Evolutionary conservation across 1,140 invertebrate species (phyloP).

Genomic region (Cylas formicarius): DNA sequence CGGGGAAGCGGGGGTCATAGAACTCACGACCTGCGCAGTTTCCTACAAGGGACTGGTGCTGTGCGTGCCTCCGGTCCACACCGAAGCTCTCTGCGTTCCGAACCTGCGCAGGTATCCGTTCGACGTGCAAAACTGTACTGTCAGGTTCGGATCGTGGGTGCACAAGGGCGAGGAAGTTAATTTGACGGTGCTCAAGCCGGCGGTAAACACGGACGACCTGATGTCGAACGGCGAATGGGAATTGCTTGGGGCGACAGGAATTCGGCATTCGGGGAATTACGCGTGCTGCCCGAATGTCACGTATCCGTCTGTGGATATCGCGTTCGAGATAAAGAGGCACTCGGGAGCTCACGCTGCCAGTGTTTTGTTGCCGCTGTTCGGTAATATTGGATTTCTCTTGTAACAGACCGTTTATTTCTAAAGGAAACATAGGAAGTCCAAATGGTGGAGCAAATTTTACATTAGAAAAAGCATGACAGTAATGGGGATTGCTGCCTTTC

Average conservation of each 20-base stretch:
- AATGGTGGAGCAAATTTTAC: neutral
- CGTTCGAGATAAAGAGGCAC: constrained; percentile 43
- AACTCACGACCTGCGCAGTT: constrained; percentile 40
- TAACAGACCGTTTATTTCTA: constrained; percentile 4
- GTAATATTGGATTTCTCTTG: constrained; percentile 35
- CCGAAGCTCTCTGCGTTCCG: constrained; percentile 45
- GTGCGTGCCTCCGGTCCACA: constrained; percentile 45
- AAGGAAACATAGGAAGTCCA: neutral
- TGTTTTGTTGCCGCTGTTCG: constrained; percentile 44
- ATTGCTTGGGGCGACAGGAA: constrained; percentile 32
- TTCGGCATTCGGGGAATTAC: constrained; percentile 36
- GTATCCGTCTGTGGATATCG: constrained; percentile 43
- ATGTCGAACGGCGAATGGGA: constrained; percentile 39
- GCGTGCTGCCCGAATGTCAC: constrained; percentile 43
- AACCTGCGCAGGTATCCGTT: constrained; percentile 47
- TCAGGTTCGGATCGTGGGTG: constrained; percentile 52
- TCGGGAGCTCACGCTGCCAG: constrained; percentile 36
- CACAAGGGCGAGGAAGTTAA: constrained; percentile 53
- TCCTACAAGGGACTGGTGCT: constrained; percentile 39
- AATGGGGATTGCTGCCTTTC: too few relatives aligned
- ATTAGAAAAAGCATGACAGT: too few relatives aligned
- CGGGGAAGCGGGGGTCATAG: constrained; percentile 19
- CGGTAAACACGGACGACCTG: constrained; percentile 32
- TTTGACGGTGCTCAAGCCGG: constrained; percentile 37
- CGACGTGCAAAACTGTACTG: constrained; percentile 47